These are phyloP conservation scores for Chloroceryle aenea DNA, from an alignment of 2,113 vertebrate genomes.

Conservation along the genomic window DNA sequence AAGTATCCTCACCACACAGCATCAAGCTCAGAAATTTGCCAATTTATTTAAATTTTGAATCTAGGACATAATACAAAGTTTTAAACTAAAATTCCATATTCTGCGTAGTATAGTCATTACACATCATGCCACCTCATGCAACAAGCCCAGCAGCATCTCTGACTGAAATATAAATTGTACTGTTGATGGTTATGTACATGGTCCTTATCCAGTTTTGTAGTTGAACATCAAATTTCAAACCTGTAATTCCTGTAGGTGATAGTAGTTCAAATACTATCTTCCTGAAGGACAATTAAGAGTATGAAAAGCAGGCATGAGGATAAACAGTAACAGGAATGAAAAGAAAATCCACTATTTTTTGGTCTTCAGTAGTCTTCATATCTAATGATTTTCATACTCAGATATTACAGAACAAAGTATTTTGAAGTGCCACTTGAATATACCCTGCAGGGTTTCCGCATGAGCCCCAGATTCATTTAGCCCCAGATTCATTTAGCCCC, in stretches of 20 bases:
- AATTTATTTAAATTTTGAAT: neutral
- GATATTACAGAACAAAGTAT: neutral
- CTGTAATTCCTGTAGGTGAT: neutral
- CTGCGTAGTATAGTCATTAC: neutral
- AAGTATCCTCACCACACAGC: neutral
- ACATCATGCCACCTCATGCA: neutral
- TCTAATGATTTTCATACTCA: neutral
- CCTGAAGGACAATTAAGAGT: neutral
- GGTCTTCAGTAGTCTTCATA: neutral
- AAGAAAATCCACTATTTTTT: neutral
- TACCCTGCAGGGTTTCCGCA: too few species aligned
- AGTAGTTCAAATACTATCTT: neutral
- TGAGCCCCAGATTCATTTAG: too few species aligned
- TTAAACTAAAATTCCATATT: neutral
- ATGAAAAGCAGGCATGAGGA: neutral
- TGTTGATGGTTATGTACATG: neutral
- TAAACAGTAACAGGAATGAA: neutral
- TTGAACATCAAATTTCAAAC: neutral
- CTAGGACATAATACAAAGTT: neutral
- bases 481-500: too few species aligned
- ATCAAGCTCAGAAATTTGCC: neutral
- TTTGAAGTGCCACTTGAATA: neutral
- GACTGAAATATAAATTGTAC: neutral
- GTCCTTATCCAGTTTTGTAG: neutral
- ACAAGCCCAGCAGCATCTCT: fast-evolving